Evolutionary conservation across 2,797 vertebrate species (phyloP), one percentile per base, ranked within the genome.

Genomic region (Alectoris magna): DNA sequence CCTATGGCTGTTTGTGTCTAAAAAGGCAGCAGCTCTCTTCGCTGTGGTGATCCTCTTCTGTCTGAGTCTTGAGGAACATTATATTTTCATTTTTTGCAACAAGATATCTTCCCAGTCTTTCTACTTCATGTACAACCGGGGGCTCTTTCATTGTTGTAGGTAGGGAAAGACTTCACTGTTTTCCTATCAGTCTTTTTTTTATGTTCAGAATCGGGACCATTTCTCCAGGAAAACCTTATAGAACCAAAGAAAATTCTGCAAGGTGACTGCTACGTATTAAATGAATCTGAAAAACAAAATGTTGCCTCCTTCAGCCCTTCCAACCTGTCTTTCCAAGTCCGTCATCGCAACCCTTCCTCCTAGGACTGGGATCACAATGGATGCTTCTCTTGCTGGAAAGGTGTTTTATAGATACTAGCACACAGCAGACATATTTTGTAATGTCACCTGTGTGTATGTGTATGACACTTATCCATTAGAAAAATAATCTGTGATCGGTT

Each of bases 241-340:
- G 70, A 73, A 10, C 16, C 63, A 17, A 34, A 75, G 13, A 83
- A 79, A 22, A 9, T 41, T 16, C 53, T 79, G 68, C 4, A 63
- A 67, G 26, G 31, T 75, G 14, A 8, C 38, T 64, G 66, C 39
- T 76, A 2, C 16, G 4, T 31, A 39, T 2, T 2, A 41, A 67
- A 22, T 12, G 64, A 67, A 46, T 2, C 66, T 23, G 19, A 36
- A 43, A 49, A 94, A n/a, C 5, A 34, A 55, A 44, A 41, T 3
- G 11, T 39, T 73, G 27, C 36, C 12, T 68, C 7, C 29, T 90
- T 79, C 49, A 51, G n/a, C 26, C 72, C 41, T n/a, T 75, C 56
- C 41, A 7, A 14, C 3, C 14, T 53, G 0, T 59, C n/a, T 63
- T 73, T 79, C 9, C 3, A 41, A 39, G 7, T 29, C 49, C 4